Percentiles rank a stretch among this genome's conserved stretches.
Conservation (phyloP, 2,113 vertebrate genomes). For the Mobula hypostoma region DNA sequence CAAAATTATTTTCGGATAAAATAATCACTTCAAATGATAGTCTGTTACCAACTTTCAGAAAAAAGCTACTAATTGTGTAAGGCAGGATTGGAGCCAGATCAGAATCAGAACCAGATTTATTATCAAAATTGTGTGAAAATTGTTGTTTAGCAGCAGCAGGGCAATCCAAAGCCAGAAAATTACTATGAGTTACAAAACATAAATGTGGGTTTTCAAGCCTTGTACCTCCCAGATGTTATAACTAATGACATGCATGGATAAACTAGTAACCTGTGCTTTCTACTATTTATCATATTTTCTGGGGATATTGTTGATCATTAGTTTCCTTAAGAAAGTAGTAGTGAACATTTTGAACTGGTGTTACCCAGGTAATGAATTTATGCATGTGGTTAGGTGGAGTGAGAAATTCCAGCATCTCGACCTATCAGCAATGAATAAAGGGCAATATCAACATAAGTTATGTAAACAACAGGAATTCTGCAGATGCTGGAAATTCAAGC, state of each 20-base stretch:
- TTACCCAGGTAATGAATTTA: background rate
- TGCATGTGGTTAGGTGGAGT: too few species aligned
- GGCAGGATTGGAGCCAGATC: background rate
- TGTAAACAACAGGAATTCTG: too few species aligned
- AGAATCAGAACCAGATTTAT: too few species aligned
- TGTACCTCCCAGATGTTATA: too few species aligned
- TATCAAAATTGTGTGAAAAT: too few species aligned
- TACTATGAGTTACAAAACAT: too few species aligned
- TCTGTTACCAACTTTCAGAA: background rate
- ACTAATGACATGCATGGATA: background rate
- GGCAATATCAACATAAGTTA: background rate
- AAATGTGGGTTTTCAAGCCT: too few species aligned
- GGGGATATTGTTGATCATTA: background rate
- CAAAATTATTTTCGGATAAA: background rate
- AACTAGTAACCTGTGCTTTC: background rate
- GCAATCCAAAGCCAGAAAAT: too few species aligned
- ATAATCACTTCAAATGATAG: conserved; percentile 10
- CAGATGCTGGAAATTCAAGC: too few species aligned
- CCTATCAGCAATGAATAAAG: background rate
- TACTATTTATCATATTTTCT: background rate
- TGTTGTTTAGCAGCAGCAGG: too few species aligned
- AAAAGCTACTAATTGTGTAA: background rate
- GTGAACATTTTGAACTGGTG: background rate
- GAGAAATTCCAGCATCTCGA: background rate
- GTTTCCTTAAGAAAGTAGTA: background rate